Percentiles rank a stretch among this genome's conserved stretches.
Conservation (phyloP, 2,888 invertebrate genomes). For the Scaptomyza reducta region DNA sequence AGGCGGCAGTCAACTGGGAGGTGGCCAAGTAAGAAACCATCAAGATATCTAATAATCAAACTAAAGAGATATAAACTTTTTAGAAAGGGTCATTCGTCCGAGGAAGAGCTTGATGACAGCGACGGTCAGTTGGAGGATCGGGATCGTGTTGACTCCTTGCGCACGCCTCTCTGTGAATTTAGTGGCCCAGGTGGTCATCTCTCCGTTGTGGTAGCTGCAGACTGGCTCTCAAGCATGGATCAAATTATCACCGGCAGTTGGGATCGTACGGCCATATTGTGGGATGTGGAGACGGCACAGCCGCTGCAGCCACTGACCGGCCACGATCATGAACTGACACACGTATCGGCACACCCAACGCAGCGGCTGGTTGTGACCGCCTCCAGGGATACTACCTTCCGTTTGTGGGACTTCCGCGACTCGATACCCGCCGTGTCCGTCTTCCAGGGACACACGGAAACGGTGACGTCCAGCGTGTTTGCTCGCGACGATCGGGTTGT, state of each 20-base stretch:
- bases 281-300: constrained; percentile 97
- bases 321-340: constrained; percentile 98
- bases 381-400: constrained; percentile 98
- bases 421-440: constrained; percentile 98
- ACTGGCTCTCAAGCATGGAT: constrained; percentile 93
- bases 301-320: constrained; percentile 92
- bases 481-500: constrained; percentile 98
- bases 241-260: constrained; percentile 97
- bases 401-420: constrained; percentile 99
- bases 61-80: neutral
- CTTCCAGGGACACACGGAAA: constrained; percentile 99
- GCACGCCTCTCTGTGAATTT: constrained; percentile 93
- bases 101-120: constrained; percentile 89
- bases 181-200: constrained; percentile 88
- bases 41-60: neutral
- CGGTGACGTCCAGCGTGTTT: constrained; percentile 98
- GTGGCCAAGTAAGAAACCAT: constrained; percentile 85
- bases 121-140: constrained; percentile 88
- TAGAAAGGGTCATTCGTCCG: constrained; percentile 90
- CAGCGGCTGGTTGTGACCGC: constrained; percentile 97
- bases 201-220: constrained; percentile 97
- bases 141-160: constrained; percentile 90
- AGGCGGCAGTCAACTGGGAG: constrained; percentile 96
- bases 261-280: constrained; percentile 98
- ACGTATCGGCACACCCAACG: constrained; percentile 95